These are phyloP conservation scores for Ctenopoma kingsleyae DNA, from an alignment of 2,797 vertebrate species.

Conservation along the genomic window DNA sequence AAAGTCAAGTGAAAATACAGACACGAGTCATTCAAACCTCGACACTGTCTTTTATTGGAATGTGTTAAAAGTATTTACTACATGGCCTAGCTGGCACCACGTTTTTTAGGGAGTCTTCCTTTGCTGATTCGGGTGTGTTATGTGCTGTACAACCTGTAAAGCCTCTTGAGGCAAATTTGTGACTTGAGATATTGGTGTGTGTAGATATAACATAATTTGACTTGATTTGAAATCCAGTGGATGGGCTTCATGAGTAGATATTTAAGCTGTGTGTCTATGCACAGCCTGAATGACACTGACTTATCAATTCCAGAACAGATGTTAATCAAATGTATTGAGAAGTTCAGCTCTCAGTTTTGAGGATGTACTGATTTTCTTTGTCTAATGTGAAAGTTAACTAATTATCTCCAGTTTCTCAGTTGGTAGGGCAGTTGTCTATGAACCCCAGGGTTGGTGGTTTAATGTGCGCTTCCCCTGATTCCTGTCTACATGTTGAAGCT, in stretches of 20 bases:
- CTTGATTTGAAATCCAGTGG: not conserved
- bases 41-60: not conserved
- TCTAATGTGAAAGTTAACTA: not conserved
- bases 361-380: not conserved
- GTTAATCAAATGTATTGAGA: not conserved
- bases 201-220: too few species aligned
- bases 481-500: too few species aligned
- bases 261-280: not conserved
- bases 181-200: not conserved
- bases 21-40: not conserved
- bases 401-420: not conserved
- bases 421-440: not conserved
- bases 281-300: not conserved
- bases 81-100: not conserved
- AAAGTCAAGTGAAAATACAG: slow-evolving; percentile 2
- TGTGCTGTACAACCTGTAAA: not conserved
- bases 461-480: too few species aligned
- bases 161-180: not conserved
- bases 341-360: not conserved
- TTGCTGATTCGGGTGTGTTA: too few species aligned
- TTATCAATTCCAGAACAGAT: slow-evolving; percentile 8
- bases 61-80: not conserved
- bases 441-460: too few species aligned
- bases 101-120: not conserved
- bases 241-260: not conserved